Percentiles rank a stretch among this genome's conserved stretches.
Conservation (phyloP, 2,113 vertebrate genomes). For the Microcebus jonahi region DNA sequence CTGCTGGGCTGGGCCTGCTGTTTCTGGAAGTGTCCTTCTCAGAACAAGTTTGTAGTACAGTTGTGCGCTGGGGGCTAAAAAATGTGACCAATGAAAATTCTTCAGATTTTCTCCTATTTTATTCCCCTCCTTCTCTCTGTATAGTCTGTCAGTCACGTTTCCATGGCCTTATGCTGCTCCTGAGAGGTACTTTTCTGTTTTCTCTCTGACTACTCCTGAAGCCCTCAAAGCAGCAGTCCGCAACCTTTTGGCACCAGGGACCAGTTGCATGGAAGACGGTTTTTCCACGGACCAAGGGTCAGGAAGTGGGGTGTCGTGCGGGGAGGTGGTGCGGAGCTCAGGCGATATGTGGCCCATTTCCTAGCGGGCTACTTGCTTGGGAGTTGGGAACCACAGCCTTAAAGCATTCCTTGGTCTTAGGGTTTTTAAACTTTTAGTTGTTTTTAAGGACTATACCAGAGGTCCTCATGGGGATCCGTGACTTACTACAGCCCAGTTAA, state of each 20-base stretch:
- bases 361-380: no score
- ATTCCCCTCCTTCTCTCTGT: not conserved
- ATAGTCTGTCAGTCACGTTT: fast-evolving
- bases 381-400: no score
- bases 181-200: not conserved
- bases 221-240: no score
- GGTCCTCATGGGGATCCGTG: not conserved
- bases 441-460: not conserved
- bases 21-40: conserved; percentile 17
- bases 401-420: not conserved
- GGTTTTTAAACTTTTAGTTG: not conserved
- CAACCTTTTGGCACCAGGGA: no score
- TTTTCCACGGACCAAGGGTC: no score
- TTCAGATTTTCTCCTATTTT: fast-evolving
- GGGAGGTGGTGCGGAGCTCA: no score
- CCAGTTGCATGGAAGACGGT: no score
- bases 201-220: no score
- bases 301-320: no score
- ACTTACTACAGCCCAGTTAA: not conserved
- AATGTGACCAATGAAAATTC: fast-evolving
- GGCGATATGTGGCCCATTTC: no score
- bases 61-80: not conserved
- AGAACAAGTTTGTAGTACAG: not conserved
- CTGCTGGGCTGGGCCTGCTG: not conserved
- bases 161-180: fast-evolving